phyloP scores from a whole-genome alignment of 53 echinoderm and acorn worm genomes.

The Apostichopus leukothele region DNA sequence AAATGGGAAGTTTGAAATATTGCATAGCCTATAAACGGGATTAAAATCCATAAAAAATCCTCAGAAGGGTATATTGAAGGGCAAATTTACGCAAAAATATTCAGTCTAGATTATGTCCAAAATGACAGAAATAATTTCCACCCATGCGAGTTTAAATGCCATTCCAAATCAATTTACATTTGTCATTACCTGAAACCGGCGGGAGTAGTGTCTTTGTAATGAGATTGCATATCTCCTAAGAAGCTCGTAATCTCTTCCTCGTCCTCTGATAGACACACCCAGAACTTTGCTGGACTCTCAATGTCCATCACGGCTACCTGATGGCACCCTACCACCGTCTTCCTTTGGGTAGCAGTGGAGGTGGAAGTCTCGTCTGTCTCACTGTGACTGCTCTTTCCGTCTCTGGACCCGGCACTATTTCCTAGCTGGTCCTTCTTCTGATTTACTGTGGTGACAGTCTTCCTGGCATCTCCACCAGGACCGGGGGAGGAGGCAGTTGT shows the following conservation, averaged over 20 bases:
- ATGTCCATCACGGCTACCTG: conserved; percentile 5
- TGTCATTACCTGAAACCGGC: not conserved
- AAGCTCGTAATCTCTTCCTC: not conserved
- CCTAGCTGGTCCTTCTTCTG: not conserved
- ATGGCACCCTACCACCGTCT: too few species aligned
- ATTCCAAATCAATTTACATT: too few species aligned
- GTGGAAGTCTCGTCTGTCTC: too few species aligned
- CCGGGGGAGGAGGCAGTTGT: not conserved
- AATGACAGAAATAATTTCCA: too few species aligned
- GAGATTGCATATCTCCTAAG: not conserved
- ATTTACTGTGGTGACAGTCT: not conserved
- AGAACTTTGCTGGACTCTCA: not conserved
- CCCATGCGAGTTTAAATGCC: too few species aligned
- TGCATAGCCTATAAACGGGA: too few species aligned
- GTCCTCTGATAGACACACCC: conserved; percentile 2
- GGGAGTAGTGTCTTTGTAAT: not conserved
- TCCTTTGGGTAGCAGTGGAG: too few species aligned
- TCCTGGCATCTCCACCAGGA: conserved; percentile 7
- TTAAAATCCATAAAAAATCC: too few species aligned
- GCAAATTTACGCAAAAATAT: too few species aligned
- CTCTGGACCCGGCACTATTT: not conserved
- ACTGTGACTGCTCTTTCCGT: not conserved
- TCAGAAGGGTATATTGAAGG: too few species aligned
- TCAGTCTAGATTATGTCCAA: too few species aligned
- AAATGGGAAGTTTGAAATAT: not conserved